phyloP scores from a whole-genome alignment of 2,888 invertebrate genomes.

The Orchestes rusci region DNA sequence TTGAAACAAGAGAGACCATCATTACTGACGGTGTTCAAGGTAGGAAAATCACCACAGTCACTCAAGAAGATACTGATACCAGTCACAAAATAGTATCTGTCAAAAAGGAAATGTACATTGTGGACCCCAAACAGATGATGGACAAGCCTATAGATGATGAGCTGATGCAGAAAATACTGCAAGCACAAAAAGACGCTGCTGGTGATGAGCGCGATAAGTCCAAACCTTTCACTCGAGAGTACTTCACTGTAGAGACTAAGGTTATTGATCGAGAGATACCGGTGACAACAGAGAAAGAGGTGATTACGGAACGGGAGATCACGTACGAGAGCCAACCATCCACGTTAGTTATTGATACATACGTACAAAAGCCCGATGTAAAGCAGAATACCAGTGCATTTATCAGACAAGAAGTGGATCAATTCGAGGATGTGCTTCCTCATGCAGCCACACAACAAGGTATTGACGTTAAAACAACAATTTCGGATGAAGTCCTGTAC shows the following conservation, averaged over 20 bases:
- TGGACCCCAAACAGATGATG: conserved; percentile 20
- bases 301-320: conserved; percentile 18
- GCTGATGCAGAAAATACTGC: conserved; percentile 15
- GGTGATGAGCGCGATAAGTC: conserved; percentile 15
- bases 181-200: conserved; percentile 20
- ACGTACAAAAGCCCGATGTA: background rate
- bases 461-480: conserved; percentile 1
- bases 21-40: conserved; percentile 21
- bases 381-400: background rate
- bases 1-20: conserved; percentile 20
- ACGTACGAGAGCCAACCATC: conserved; percentile 8
- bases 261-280: conserved; percentile 22
- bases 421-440: conserved; percentile 26
- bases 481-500: conserved; percentile 12
- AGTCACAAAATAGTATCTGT: conserved; percentile 27
- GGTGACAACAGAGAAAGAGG: conserved; percentile 17
- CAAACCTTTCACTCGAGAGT: conserved; percentile 21
- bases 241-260: conserved; percentile 22
- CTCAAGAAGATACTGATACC: conserved; percentile 22
- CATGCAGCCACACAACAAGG: conserved; percentile 1
- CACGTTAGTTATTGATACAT: conserved; percentile 2
- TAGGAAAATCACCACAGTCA: conserved; percentile 21
- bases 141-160: conserved; percentile 21
- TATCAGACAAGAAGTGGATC: conserved; percentile 18
- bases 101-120: conserved; percentile 26